A percentile compares a stretch with the other conserved stretches of the same genome.
These are phyloP conservation scores for Oryzias woworae DNA, from an alignment of 2,113 vertebrate genomes.

Conservation along the genomic window DNA sequence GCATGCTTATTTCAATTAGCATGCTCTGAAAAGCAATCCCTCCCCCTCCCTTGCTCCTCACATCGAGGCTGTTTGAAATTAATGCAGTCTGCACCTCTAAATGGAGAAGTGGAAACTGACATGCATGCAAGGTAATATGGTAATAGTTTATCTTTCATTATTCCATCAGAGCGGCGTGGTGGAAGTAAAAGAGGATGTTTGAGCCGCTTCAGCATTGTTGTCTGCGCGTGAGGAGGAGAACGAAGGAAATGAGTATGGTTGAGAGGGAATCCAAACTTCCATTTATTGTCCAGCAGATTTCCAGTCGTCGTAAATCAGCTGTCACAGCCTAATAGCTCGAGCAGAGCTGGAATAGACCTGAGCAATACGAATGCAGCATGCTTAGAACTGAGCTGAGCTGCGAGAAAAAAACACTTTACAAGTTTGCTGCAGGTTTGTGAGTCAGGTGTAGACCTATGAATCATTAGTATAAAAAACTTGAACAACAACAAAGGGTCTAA, in stretches of 20 bases:
- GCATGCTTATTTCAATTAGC: constrained; percentile 28
- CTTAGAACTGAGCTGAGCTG: constrained; percentile 8
- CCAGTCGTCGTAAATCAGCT: constrained; percentile 34
- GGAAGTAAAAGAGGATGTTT: constrained; percentile 27
- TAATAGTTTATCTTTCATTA: constrained; percentile 46
- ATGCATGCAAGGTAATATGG: constrained; percentile 30
- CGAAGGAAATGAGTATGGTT: constrained; percentile 50
- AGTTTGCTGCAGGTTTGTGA: constrained; percentile 13
- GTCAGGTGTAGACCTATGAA: constrained; percentile 18
- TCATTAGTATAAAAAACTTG: constrained; percentile 51
- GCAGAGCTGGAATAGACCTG: background rate
- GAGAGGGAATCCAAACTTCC: constrained; percentile 47
- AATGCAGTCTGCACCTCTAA: constrained; percentile 21
- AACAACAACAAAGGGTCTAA: constrained; percentile 10
- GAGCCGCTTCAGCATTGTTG: constrained; percentile 29
- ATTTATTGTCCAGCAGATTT: constrained; percentile 41
- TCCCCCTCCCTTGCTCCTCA: background rate
- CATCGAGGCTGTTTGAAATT: constrained; percentile 27
- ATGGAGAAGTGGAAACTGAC: constrained; percentile 17
- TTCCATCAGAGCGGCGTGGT: constrained; percentile 25
- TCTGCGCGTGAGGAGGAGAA: constrained; percentile 29
- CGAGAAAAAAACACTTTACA: constrained; percentile 7
- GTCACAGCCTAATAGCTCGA: constrained; percentile 5
- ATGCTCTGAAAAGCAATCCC: constrained; percentile 3
- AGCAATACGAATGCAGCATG: background rate